Base-by-base conservation (phyloP, 2,797 vertebrate species). In the Taenioides sp. region DNA sequence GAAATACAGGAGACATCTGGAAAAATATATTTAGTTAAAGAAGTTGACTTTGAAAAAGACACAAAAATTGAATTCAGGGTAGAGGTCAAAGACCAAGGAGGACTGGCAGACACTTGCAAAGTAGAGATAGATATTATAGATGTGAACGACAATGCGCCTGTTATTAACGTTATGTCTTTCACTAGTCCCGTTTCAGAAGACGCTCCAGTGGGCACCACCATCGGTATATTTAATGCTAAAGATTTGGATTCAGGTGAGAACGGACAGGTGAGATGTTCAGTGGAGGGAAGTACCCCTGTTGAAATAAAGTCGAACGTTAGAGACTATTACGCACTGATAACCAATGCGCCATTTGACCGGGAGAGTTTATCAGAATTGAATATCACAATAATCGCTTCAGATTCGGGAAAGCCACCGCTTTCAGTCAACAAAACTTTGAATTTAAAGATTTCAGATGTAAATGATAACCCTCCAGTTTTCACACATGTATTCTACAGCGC, bases 11-110 rank as follows among this genome's bases (percentile, higher is more conserved):
- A 80, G 72, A 49, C 77, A n/a, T 37, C 58, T 60, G 58, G 58
- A 28, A 31, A 11, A 12, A 64, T 64, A 34, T 64, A 18, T 12
- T 31, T 31, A 31, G 28, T 31, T 31, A 31, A 31, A 4, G 28
- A 31, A 31, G 2, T 82, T n/a, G 83, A 85, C 59, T 79, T 50
- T 43, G 83, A 85, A 62, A 85, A 79, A 40, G 58, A 67, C 5
- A 81, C 73, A 66, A 76, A 80, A 54, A 67, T 72, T 58, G 69
- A 80, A 65, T 27, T 84, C 5, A 78, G 74, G 47, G 60, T 84
- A 11, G 71, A 75, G 6, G 77, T 77, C 1, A 80, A 60, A 71
- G 82, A 84, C 37, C 67, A 65, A 1, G 77, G 80, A 11, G 82
- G 82, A 5, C 20, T 80, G 4, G 58, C 64, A 7, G 73, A 78